Percentiles rank a stretch among this genome's conserved stretches.
Conservation (phyloP, 2,113 vertebrate genomes). For the Myiozetetes cayanensis region DNA sequence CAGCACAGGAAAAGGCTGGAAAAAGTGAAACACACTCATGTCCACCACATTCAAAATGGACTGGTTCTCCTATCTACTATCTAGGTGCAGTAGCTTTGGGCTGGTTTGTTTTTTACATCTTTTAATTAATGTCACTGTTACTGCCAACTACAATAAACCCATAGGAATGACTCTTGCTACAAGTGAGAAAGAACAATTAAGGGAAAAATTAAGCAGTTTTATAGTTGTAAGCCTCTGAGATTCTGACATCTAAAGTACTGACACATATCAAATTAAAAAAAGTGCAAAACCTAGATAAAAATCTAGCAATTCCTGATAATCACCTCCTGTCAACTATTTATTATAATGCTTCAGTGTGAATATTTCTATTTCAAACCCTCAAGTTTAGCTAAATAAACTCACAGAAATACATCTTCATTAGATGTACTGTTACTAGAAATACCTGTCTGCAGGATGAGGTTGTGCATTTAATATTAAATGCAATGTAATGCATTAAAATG, state of each 20-base stretch:
- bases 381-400: background rate
- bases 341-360: background rate
- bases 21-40: background rate
- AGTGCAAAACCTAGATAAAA: background rate
- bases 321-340: background rate
- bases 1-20: background rate
- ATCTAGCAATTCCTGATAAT: background rate
- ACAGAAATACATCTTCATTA: background rate
- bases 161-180: background rate
- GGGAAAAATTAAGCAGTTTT: background rate
- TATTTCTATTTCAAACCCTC: background rate
- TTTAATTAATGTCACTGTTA: background rate
- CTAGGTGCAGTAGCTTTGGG: background rate
- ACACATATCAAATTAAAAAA: background rate
- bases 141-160: background rate
- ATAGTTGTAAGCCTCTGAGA: background rate
- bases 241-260: background rate
- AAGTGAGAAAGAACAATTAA: background rate
- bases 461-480: background rate
- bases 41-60: background rate
- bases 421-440: background rate
- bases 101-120: background rate
- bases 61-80: background rate
- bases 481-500: background rate
- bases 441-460: rapidly evolving